Evolutionary conservation across 2,888 invertebrate species (phyloP), one percentile per base, ranked within the genome.

Genomic region (Chaitophorus viminalis): DNA sequence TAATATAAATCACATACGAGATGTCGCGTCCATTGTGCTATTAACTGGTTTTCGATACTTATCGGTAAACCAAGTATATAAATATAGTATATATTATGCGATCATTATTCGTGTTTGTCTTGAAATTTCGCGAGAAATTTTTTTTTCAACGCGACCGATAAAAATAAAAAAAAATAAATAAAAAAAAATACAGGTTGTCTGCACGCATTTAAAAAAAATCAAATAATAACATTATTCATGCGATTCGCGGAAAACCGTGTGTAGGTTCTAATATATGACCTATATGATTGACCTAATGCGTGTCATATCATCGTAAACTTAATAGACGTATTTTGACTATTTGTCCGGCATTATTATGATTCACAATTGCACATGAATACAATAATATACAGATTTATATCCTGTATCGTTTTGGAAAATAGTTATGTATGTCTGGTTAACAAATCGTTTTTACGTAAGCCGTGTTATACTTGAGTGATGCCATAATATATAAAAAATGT

Each of bases 21-120:
- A 46, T 36, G 36, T 36, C 39, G 8, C 60, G 60, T 46, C 46
- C 46, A 75, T 75, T 46, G 75, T 75, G 25, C n/a, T 46, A 60
- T 46, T 29, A 75, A 75, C 75, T 46, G 75, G 75, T 75, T 75
- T 46, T 75, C 39, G n/a, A 74, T 74, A 39, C 5, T 74, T 46
- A 75, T 46, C 29, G 75, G 75, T 39, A 36, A 74, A 74, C 74
- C n/a, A 11, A 14, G 11, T 46, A 6, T 36, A 36, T 36, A 36
- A 14, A 14, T 46, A 11, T 46, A 46, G 14, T 46, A 46, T 39
- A 14, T 46, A 46, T 46, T 46, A 5, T 11, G 46, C 14, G 14
- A 14, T 11, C 25, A 25, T 3, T 60, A 60, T 60, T 25, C 25
- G 54, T 21, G 54, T 54, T 54, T 21, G 21, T 54, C 21, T 54